Evolutionary conservation across 1,140 invertebrate species (phyloP).

Genomic region (Aricia agestis): DNA sequence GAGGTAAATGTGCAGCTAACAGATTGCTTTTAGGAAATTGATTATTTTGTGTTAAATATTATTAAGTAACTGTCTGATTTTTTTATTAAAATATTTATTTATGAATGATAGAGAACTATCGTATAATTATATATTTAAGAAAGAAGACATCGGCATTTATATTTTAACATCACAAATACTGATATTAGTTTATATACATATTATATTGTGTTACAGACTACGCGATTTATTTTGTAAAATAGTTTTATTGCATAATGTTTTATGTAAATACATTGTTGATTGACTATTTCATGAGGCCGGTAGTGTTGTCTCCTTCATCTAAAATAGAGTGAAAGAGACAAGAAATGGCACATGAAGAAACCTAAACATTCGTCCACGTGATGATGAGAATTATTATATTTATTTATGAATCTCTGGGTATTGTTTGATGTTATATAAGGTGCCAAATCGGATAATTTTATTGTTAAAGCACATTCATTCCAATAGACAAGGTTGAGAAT

Average conservation of each 20-base stretch:
- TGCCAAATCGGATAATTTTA: constrained; percentile 60
- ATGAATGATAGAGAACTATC: constrained; percentile 24
- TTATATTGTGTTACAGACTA: constrained; percentile 15
- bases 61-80: neutral
- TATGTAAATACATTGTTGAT: constrained; percentile 17
- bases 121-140: constrained; percentile 32
- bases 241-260: neutral
- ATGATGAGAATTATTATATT: constrained; percentile 46
- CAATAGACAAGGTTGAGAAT: constrained; percentile 53
- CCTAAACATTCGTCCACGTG: constrained; percentile 55
- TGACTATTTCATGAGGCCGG: neutral
- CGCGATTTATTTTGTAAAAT: constrained; percentile 6
- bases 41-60: neutral
- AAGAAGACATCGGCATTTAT: constrained; percentile 30
- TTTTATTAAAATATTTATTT: constrained; percentile 22
- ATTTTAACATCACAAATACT: constrained; percentile 26
- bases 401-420: constrained; percentile 62
- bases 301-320: neutral
- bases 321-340: neutral
- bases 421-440: constrained; percentile 44
- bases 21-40: neutral
- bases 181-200: constrained; percentile 9
- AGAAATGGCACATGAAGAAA: neutral
- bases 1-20: neutral
- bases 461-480: constrained; percentile 56